These are phyloP conservation scores for Watsonalla cultraria DNA, from an alignment of 2,888 invertebrate species.

Conservation along the genomic window DNA sequence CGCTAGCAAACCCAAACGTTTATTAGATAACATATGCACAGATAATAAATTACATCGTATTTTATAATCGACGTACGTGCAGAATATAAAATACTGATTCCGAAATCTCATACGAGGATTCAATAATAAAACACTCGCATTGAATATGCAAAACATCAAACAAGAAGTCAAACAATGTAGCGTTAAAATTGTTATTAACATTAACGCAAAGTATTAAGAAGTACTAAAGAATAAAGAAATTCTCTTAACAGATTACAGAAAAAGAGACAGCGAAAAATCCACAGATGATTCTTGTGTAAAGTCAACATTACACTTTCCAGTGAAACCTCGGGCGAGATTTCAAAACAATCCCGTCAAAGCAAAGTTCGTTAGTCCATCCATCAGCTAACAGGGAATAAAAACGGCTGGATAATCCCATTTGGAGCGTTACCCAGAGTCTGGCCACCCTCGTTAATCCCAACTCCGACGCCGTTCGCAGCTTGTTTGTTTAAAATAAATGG, in stretches of 20 bases:
- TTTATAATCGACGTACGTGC: neutral
- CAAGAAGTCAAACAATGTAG: no score
- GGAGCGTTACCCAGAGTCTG: slow-evolving; percentile 17
- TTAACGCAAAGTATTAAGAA: no score
- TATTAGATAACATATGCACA: slow-evolving; percentile 15
- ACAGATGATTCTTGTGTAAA: slow-evolving; percentile 1
- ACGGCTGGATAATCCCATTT: slow-evolving; percentile 25
- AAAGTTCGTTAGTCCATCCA: slow-evolving; percentile 25
- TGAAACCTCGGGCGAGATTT: slow-evolving; percentile 7
- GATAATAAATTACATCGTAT: slow-evolving; percentile 1
- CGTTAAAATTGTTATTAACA: no score
- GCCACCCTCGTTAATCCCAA: slow-evolving; percentile 27
- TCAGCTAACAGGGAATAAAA: slow-evolving; percentile 20
- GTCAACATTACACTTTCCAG: slow-evolving; percentile 3
- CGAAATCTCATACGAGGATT: neutral
- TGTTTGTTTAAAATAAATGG: slow-evolving; percentile 37
- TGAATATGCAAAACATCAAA: no score
- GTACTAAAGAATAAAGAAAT: no score
- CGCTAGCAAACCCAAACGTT: slow-evolving; percentile 29
- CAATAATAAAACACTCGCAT: no score
- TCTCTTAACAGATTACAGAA: no score
- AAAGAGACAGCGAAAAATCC: neutral
- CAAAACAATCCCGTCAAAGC: slow-evolving; percentile 21
- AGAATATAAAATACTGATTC: neutral
- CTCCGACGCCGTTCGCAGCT: slow-evolving; percentile 17